Percentiles rank a stretch among this genome's conserved stretches.
phyloP scores from a whole-genome alignment of 2,888 invertebrate genomes.

The Phytoseiulus persimilis region DNA sequence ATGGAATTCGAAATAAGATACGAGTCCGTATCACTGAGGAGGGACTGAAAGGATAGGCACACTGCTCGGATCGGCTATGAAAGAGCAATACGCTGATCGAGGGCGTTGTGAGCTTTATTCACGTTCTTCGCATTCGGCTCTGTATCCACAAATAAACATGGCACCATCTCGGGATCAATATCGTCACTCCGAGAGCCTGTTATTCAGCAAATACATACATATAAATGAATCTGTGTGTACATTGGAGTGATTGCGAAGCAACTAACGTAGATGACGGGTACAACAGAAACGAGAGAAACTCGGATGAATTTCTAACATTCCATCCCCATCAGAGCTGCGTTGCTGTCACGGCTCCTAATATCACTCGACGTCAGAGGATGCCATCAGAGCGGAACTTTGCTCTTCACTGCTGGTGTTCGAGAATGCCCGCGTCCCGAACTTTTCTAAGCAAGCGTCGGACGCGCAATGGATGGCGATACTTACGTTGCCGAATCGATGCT shows the following conservation, averaged over 20 bases:
- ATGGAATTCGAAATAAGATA: not conserved
- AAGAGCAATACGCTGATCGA: not conserved
- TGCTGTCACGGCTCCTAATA: not conserved
- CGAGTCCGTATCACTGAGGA: not conserved
- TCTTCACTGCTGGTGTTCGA: not conserved
- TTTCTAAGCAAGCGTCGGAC: not conserved
- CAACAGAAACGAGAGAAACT: no score
- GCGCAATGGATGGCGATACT: not conserved
- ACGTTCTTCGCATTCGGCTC: no score
- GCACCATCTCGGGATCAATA: no score
- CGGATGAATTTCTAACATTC: no score
- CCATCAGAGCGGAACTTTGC: not conserved
- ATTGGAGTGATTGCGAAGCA: no score
- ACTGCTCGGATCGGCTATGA: not conserved
- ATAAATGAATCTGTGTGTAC: no score
- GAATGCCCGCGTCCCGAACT: not conserved
- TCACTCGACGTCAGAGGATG: not conserved
- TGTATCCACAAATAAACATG: no score
- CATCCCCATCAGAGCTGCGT: no score
- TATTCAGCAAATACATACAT: no score
- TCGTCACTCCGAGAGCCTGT: no score
- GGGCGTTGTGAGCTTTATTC: not conserved
- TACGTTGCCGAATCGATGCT: not conserved
- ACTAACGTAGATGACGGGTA: no score
- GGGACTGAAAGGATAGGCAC: not conserved